Evolutionary conservation across 2,797 vertebrate genomes (phyloP).

Genomic region (Novumbra hubbsi): DNA sequence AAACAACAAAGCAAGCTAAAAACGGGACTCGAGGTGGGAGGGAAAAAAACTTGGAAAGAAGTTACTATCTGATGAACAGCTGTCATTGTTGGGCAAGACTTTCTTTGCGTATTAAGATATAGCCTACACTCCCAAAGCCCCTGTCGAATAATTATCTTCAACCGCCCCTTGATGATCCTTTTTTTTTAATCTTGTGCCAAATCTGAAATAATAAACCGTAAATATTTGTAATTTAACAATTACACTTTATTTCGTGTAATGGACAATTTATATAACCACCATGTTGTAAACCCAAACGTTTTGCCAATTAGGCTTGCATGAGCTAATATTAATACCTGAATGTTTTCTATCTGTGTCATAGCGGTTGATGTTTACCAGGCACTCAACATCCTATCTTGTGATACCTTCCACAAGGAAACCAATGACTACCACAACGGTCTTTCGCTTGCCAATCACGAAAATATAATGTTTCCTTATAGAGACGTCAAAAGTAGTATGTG

Average conservation of each 20-base stretch:
- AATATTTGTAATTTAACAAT: conserved; percentile 4
- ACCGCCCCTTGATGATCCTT: conserved; percentile 13
- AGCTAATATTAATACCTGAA: background rate
- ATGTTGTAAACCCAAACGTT: background rate
- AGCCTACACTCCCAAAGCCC: conserved; percentile 44
- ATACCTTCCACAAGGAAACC: background rate
- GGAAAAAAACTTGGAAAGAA: conserved; percentile 84
- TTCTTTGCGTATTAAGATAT: conserved; percentile 64
- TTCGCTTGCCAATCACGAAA: background rate
- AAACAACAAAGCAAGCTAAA: conserved; percentile 96
- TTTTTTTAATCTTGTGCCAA: background rate
- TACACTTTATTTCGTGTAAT: background rate
- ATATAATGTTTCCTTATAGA: background rate
- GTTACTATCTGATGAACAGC: conserved; percentile 96
- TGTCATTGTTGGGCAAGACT: conserved; percentile 84
- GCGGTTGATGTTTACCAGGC: background rate
- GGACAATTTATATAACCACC: background rate
- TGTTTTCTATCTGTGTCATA: background rate
- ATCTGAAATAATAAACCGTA: background rate
- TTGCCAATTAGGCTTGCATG: background rate
- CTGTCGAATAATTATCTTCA: conserved; percentile 37
- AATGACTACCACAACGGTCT: background rate
- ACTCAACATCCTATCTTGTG: background rate
- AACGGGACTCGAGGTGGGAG: conserved; percentile 78
- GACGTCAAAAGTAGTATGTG: background rate